These are phyloP conservation scores for Steinernema hermaphroditum DNA, from an alignment of 2,888 invertebrate genomes.

Conservation along the genomic window DNA sequence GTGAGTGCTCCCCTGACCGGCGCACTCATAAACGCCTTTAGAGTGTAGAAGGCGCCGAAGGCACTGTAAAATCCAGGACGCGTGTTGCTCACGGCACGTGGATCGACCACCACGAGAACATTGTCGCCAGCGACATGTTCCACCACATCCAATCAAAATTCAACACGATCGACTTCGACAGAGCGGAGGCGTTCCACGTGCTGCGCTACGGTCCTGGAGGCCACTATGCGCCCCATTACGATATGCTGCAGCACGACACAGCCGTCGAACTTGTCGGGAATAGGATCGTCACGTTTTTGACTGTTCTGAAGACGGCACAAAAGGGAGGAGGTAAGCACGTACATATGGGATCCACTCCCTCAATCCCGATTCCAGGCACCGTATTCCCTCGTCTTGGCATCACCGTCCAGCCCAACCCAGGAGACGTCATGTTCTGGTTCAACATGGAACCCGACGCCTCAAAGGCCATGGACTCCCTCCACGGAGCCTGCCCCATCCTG, in stretches of 20 bases:
- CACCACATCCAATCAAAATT: slow-evolving; percentile 35
- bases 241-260: slow-evolving; percentile 34
- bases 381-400: slow-evolving; percentile 49
- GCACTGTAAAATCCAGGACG: not conserved
- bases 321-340: slow-evolving; percentile 44
- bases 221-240: slow-evolving; percentile 54
- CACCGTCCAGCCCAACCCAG: slow-evolving; percentile 45
- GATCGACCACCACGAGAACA: slow-evolving; percentile 34
- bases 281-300: slow-evolving; percentile 52
- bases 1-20: not conserved
- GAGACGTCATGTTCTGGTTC: slow-evolving; percentile 59
- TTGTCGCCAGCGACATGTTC: slow-evolving; percentile 29
- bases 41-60: not conserved
- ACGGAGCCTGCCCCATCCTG: slow-evolving; percentile 57
- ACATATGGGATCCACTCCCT: slow-evolving; percentile 7
- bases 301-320: slow-evolving; percentile 47
- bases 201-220: slow-evolving; percentile 51
- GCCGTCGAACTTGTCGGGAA: slow-evolving; percentile 41
- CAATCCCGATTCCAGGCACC: slow-evolving; percentile 42
- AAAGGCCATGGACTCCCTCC: slow-evolving; percentile 42
- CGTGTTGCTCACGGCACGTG: slow-evolving; percentile 40
- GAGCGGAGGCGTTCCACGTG: slow-evolving; percentile 40
- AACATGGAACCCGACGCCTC: slow-evolving; percentile 49
- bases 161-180: slow-evolving; percentile 39
- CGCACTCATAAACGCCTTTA: not conserved